Percentiles rank a stretch among this genome's conserved stretches.
Conservation (phyloP, 1,140 invertebrate species). For the Dendrolimus punctatus region DNA sequence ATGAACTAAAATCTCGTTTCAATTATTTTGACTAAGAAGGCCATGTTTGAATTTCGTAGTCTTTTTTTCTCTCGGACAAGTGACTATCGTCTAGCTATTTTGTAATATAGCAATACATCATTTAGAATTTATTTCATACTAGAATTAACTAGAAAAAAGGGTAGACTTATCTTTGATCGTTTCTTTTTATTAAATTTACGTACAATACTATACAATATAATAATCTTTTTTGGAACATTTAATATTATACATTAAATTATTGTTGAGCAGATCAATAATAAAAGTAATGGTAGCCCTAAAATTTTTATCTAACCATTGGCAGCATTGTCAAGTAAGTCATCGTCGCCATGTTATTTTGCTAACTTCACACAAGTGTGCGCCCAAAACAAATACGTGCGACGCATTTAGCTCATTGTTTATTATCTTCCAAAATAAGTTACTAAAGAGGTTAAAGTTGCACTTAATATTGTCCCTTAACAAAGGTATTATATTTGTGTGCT, state of each 20-base stretch:
- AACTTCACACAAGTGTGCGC: constrained; percentile 56
- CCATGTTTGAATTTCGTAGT: not conserved
- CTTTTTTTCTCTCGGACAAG: not conserved
- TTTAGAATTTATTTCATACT: no score
- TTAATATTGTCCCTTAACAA: constrained; percentile 1
- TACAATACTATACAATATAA: no score
- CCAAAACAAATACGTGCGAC: constrained; percentile 61
- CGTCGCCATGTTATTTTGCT: constrained; percentile 54
- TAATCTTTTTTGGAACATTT: no score
- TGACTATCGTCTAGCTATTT: not conserved
- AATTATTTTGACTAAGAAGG: constrained; percentile 22
- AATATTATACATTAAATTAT: no score
- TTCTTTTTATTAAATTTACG: no score
- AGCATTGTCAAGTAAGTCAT: not conserved
- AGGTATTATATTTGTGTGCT: no score
- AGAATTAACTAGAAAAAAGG: no score
- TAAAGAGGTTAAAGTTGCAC: constrained; percentile 15
- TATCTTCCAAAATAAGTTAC: constrained; percentile 19
- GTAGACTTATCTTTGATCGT: no score
- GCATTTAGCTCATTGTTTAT: constrained; percentile 28
- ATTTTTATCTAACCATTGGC: not conserved
- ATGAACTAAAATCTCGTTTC: constrained; percentile 16
- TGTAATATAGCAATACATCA: no score
- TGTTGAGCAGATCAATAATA: no score
- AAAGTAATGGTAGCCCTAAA: no score